phyloP scores from a whole-genome alignment of 2,888 invertebrate genomes.

The Prosopocoilus inquinatus region DNA sequence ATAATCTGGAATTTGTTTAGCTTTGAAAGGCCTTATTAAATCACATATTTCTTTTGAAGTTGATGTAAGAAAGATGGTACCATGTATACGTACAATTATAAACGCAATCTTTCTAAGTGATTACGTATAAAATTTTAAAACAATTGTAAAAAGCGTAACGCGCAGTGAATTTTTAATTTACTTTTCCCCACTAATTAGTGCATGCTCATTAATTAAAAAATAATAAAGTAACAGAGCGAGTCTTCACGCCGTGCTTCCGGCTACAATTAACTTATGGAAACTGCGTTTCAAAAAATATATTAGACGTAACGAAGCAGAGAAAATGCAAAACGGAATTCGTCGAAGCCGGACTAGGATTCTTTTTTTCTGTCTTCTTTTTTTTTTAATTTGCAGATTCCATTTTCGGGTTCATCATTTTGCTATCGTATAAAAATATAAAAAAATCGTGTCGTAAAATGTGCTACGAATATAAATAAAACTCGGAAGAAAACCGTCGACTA shows the following conservation, averaged over 20 bases:
- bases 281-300: slow-evolving; percentile 1
- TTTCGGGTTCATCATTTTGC: not conserved
- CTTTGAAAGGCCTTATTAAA: too few species aligned
- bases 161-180: slow-evolving; percentile 13
- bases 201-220: slow-evolving; percentile 18
- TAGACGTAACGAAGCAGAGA: not conserved
- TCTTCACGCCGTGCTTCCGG: slow-evolving; percentile 17
- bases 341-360: too few species aligned
- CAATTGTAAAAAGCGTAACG: slow-evolving; percentile 1
- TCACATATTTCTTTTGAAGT: too few species aligned
- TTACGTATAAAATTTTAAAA: too few species aligned
- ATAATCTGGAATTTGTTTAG: too few species aligned
- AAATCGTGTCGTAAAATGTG: slow-evolving; percentile 8
- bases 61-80: too few species aligned
- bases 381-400: not conserved
- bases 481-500: not conserved
- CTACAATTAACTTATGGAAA: slow-evolving; percentile 17
- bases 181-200: slow-evolving; percentile 20
- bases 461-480: not conserved
- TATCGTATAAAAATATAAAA: not conserved
- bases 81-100: too few species aligned
- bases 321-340: not conserved
- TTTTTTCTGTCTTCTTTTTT: too few species aligned
- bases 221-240: slow-evolving; percentile 19
- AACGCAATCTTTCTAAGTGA: too few species aligned